Evolutionary conservation across 2,888 invertebrate genomes (phyloP).

Genomic region (Hedya salicella): DNA sequence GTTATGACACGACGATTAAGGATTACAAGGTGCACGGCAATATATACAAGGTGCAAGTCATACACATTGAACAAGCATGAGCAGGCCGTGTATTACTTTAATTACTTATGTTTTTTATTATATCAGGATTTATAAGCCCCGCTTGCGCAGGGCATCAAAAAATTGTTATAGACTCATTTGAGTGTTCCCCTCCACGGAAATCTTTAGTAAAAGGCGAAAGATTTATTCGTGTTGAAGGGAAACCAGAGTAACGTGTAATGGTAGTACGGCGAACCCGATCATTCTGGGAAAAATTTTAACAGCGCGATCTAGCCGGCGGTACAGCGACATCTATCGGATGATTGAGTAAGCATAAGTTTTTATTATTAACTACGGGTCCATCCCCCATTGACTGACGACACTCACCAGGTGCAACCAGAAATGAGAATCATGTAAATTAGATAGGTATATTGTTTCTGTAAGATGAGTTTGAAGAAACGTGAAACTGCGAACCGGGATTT

Average conservation of each 20-base stretch:
- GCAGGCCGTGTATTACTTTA: too few relatives aligned
- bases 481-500: too few relatives aligned
- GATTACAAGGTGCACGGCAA: too few relatives aligned
- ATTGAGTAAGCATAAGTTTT: background rate
- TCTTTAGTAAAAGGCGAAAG: constrained; percentile 93
- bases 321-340: background rate
- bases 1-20: too few relatives aligned
- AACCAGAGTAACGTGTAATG: constrained; percentile 78
- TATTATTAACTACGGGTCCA: too few relatives aligned
- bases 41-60: too few relatives aligned
- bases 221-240: constrained; percentile 89
- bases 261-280: background rate
- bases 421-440: too few relatives aligned
- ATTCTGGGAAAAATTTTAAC: constrained; percentile 1
- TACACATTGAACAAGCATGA: too few relatives aligned
- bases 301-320: background rate
- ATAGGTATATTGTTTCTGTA: too few relatives aligned
- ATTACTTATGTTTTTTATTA: too few relatives aligned
- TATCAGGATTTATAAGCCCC: background rate
- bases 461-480: too few relatives aligned
- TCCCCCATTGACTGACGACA: background rate
- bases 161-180: constrained; percentile 86
- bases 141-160: constrained; percentile 4
- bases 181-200: constrained; percentile 90
- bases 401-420: too few relatives aligned